These are phyloP conservation scores for Alethe castanea DNA, from an alignment of 2,113 vertebrate species.

Conservation along the genomic window DNA sequence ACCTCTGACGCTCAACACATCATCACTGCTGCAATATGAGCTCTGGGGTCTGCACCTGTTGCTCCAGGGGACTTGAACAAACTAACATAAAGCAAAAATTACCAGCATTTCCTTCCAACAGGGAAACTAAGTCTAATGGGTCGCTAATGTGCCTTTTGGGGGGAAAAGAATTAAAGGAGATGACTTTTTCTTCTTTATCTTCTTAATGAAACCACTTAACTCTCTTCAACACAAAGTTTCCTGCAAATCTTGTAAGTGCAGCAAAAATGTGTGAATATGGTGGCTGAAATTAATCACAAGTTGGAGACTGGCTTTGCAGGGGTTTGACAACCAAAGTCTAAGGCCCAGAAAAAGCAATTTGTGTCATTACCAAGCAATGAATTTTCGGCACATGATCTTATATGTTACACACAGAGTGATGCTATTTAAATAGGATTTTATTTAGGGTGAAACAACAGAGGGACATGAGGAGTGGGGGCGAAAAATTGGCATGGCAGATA, in stretches of 20 bases:
- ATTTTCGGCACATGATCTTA: background rate
- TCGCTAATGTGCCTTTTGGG: background rate
- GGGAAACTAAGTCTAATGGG: background rate
- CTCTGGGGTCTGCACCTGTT: conserved; percentile 2
- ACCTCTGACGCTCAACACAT: background rate
- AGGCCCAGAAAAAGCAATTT: background rate
- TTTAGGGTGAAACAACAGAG: background rate
- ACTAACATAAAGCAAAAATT: background rate
- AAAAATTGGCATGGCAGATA: background rate
- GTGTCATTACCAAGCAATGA: background rate
- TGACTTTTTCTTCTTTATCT: background rate
- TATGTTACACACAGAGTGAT: fast-evolving
- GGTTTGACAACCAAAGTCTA: background rate
- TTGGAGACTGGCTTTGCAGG: background rate
- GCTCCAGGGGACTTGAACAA: background rate
- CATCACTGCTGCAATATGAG: background rate
- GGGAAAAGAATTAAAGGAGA: fast-evolving
- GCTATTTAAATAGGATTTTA: background rate
- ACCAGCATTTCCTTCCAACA: background rate
- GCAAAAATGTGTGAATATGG: background rate
- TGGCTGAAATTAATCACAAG: background rate
- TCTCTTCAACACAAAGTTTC: background rate
- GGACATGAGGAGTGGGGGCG: fast-evolving
- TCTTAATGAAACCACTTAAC: background rate
- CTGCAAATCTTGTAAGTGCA: background rate